Base-by-base conservation (phyloP, 2,113 vertebrate species). In the Puntigrus tetrazona region DNA sequence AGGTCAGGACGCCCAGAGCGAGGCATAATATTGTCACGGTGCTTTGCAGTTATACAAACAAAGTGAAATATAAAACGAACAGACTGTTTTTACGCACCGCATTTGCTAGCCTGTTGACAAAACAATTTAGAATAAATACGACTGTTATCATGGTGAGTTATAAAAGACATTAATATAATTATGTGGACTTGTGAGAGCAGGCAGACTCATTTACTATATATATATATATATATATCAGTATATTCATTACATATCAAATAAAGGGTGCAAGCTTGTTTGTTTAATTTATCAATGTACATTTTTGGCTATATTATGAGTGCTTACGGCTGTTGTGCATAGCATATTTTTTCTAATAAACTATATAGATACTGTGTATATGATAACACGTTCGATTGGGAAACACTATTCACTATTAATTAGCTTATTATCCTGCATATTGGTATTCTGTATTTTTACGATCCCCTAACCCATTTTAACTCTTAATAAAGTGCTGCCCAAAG, bases 11-110 rank as follows among this genome's bases (percentile, higher is more conserved):
- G 18, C 81, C 52, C 81, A 57, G 34, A 74, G 25, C 6, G 43
- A 75, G 10, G 31, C 7, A 31, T 83, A 29, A 43, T 83, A 25
- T 29, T 83, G 34, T 73, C 36, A 74, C 25, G 57, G 67, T 52
- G 80, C 65, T 82, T 41, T 82, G 47, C 47, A 27, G 47, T 18
- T 43, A 50, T 55, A 41, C 67, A 61, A 50, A 74, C 41, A 47
- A 70, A 41, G 14, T 11, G n/a, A 25, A 72, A 22, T 0, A 69
- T 36, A 72, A 43, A 25, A 43, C 69, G 41, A 43, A 72, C 38
- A 73, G 38, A 41, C 36, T 10, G 14, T 7, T 45, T 45, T 73
- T 25, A 43, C 11, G 43, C 10, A 43, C 22, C 5, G 7, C 11
- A 72, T n/a, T 25, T 72, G 11, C 38, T 43, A 43, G 20, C 10